phyloP scores from a whole-genome alignment of 2,888 invertebrate genomes.

The Orchestes rusci region DNA sequence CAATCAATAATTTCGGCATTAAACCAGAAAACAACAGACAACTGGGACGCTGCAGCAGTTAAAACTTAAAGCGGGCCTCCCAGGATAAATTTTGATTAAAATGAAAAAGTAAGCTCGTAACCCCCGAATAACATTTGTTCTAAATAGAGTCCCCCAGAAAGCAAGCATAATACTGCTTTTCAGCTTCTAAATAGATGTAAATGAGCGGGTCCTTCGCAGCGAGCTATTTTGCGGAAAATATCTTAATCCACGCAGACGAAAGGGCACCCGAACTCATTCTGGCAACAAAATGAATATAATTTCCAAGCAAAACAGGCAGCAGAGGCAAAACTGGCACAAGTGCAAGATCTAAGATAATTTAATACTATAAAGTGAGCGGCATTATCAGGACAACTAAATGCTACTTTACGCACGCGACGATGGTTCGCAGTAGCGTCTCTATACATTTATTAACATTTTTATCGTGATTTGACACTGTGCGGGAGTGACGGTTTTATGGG shows the following conservation, averaged over 20 bases:
- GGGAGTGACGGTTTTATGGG: no score
- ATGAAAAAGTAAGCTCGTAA: no score
- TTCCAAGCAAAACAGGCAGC: slow-evolving; percentile 14
- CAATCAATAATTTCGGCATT: no score
- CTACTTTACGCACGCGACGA: slow-evolving; percentile 19
- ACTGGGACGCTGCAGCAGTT: no score
- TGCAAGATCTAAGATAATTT: slow-evolving; percentile 23
- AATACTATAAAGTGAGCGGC: slow-evolving; percentile 21
- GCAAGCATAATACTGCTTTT: slow-evolving; percentile 8
- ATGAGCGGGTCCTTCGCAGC: slow-evolving; percentile 6
- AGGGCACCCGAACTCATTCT: slow-evolving; percentile 12
- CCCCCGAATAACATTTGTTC: no score
- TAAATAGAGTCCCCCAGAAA: slow-evolving; percentile 2
- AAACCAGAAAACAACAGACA: no score
- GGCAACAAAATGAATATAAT: slow-evolving; percentile 19
- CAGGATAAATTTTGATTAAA: no score
- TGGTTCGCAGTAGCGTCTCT: no score
- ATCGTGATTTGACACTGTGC: no score
- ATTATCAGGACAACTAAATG: slow-evolving; percentile 19
- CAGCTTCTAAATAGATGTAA: slow-evolving; percentile 13
- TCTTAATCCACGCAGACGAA: slow-evolving; percentile 14
- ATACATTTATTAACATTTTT: no score
- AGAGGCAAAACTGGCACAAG: slow-evolving; percentile 20
- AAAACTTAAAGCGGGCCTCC: no score
- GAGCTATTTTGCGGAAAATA: slow-evolving; percentile 17